phyloP scores from a whole-genome alignment of 2,797 vertebrate genomes.

The Hafferia zeledoni region DNA sequence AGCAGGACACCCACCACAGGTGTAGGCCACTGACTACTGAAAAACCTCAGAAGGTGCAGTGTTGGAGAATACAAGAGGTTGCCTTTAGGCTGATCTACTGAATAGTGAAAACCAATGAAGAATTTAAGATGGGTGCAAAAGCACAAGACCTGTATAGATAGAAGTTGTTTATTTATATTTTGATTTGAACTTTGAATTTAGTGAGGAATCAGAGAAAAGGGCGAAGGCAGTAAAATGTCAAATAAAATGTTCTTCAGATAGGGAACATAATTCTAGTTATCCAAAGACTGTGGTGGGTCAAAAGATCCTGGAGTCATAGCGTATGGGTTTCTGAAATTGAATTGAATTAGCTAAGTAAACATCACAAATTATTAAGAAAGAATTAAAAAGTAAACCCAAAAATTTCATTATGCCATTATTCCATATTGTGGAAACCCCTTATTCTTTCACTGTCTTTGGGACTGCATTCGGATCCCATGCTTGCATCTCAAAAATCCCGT shows the following conservation, averaged over 20 bases:
- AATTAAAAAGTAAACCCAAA: neutral
- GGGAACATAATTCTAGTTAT: neutral
- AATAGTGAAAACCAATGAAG: neutral
- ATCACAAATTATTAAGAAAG: neutral
- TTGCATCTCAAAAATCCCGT: neutral
- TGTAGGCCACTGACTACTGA: neutral
- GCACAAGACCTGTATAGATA: neutral
- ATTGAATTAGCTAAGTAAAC: neutral
- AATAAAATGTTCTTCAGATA: neutral
- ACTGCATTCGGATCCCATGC: accelerated
- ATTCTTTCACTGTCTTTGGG: neutral
- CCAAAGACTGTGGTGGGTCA: neutral
- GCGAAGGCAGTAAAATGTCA: neutral
- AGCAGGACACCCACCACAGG: neutral
- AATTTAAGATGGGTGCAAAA: neutral
- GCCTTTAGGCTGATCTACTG: neutral
- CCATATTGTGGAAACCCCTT: neutral
- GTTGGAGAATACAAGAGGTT: neutral
- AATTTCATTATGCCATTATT: neutral
- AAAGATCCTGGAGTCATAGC: neutral
- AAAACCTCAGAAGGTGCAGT: neutral
- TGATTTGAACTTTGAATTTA: neutral
- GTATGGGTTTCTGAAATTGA: neutral
- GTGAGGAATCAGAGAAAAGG: neutral
- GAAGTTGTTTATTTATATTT: neutral